phyloP scores from a whole-genome alignment of 92 coral and sea anemone species.

The Palythoa caribaeorum region DNA sequence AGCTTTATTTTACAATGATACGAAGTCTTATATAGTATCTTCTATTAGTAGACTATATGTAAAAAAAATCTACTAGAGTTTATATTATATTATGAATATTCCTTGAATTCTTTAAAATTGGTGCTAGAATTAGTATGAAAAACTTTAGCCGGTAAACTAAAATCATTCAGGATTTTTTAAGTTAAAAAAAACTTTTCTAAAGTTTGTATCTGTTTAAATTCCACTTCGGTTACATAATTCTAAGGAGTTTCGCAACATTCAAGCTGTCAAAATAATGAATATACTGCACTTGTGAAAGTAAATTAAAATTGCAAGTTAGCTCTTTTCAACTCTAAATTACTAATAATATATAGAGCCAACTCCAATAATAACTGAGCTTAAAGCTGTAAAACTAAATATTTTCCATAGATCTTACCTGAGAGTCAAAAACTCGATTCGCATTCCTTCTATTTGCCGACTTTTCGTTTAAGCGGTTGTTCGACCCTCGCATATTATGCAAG shows the following conservation, averaged over 20 bases:
- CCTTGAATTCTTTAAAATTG: too few species aligned
- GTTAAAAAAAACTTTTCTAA: neutral
- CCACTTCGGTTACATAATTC: neutral
- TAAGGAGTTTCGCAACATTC: neutral
- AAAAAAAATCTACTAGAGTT: too few species aligned
- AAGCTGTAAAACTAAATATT: neutral
- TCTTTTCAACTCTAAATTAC: too few species aligned
- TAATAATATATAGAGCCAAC: neutral
- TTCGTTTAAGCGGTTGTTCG: constrained; percentile 95
- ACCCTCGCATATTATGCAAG: constrained; percentile 92
- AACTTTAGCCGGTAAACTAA: too few species aligned
- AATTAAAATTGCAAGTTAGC: too few species aligned
- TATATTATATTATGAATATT: too few species aligned
- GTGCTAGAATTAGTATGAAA: too few species aligned
- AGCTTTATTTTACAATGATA: neutral
- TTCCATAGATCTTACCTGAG: constrained; percentile 76
- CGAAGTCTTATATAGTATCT: too few species aligned
- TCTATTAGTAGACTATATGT: too few species aligned
- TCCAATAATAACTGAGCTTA: neutral
- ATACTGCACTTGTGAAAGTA: too few species aligned
- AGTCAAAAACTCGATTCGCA: constrained; percentile 95
- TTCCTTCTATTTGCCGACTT: constrained; percentile 88
- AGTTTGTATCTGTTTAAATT: neutral
- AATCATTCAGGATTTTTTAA: neutral
- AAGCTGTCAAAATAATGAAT: constrained; percentile 9